A percentile compares a stretch with the other conserved stretches of the same genome.
phyloP scores from a whole-genome alignment of 2,797 vertebrate genomes.

The Danionella dracula region DNA sequence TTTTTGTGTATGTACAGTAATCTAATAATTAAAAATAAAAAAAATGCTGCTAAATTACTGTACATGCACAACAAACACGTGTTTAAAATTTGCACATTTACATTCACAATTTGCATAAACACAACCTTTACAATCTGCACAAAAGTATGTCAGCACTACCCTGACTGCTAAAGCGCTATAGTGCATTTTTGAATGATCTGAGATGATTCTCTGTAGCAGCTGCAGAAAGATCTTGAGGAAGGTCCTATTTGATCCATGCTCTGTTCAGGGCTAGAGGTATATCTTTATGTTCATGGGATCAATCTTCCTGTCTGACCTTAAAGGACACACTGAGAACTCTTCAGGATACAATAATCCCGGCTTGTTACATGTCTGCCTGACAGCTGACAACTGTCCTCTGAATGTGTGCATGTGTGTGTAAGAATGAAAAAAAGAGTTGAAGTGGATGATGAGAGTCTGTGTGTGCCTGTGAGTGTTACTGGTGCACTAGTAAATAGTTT shows the following conservation, averaged over 20 bases:
- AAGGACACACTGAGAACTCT: slow-evolving; percentile 54
- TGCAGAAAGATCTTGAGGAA: slow-evolving; percentile 50
- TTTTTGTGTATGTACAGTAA: too few species aligned
- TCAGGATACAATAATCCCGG: slow-evolving; percentile 53
- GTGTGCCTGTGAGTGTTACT: background rate
- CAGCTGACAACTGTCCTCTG: slow-evolving; percentile 50
- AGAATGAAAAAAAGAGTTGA: background rate
- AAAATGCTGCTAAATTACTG: too few species aligned
- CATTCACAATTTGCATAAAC: too few species aligned
- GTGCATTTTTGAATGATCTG: slow-evolving; percentile 31
- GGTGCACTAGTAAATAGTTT: slow-evolving; percentile 30
- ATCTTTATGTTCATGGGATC: slow-evolving; percentile 53
- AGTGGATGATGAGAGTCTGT: slow-evolving; percentile 16
- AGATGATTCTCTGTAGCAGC: slow-evolving; percentile 55
- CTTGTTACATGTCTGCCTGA: slow-evolving; percentile 57
- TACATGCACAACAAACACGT: too few species aligned
- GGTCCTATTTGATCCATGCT: slow-evolving; percentile 62
- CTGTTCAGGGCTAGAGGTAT: slow-evolving; percentile 54
- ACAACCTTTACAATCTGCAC: too few species aligned
- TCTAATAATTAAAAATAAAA: too few species aligned
- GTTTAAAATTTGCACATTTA: too few species aligned
- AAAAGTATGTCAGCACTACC: background rate
- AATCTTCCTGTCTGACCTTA: slow-evolving; percentile 53
- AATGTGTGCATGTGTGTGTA: background rate
- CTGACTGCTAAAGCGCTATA: background rate